Evolutionary conservation across 2,888 invertebrate species (phyloP).

Genomic region (Caenorhabditis virilis): DNA sequence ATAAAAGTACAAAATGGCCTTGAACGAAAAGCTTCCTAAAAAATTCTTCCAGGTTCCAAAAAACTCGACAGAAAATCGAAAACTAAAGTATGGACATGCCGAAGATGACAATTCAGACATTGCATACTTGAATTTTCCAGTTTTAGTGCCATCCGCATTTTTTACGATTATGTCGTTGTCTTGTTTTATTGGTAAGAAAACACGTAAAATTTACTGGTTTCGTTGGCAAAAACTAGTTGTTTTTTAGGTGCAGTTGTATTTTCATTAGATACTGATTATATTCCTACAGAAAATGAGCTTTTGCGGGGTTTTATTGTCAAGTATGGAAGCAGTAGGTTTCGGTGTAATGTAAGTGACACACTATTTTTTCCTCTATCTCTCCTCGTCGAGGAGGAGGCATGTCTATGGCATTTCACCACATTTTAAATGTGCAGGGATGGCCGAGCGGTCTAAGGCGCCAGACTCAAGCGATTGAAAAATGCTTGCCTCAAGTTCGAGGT

Average conservation of each 20-base stretch:
- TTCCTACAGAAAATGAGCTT: constrained; percentile 37
- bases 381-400: too few relatives aligned
- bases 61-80: constrained; percentile 44
- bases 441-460: constrained; percentile 71
- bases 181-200: constrained; percentile 31
- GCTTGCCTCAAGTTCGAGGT: constrained; percentile 38
- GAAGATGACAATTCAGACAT: constrained; percentile 66
- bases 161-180: constrained; percentile 36
- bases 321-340: constrained; percentile 45
- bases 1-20: too few relatives aligned
- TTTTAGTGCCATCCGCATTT: constrained; percentile 44
- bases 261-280: constrained; percentile 43
- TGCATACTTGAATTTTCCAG: constrained; percentile 59
- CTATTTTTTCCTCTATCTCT: too few relatives aligned
- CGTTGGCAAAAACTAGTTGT: too few relatives aligned
- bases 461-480: constrained; percentile 67
- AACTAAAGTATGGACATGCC: constrained; percentile 51
- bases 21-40: too few relatives aligned
- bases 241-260: constrained; percentile 39
- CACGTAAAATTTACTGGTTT: neutral
- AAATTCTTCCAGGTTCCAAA: constrained; percentile 47
- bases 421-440: constrained; percentile 71
- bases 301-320: constrained; percentile 38
- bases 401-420: too few relatives aligned
- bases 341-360: constrained; percentile 44